Base-by-base conservation (phyloP, 2,888 invertebrate genomes). In the Sarcophaga rosellei region DNA sequence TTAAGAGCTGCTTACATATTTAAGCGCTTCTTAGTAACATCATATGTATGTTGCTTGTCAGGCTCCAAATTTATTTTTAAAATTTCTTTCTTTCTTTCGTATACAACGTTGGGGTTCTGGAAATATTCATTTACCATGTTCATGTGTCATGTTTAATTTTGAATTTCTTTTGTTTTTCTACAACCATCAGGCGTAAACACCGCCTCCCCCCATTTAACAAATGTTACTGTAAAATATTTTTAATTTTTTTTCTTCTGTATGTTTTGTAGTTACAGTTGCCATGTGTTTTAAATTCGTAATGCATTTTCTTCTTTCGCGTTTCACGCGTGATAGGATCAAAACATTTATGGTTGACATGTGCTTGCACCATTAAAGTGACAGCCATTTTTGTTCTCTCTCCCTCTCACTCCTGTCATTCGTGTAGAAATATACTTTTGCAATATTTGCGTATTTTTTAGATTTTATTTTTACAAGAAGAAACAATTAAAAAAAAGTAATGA, bases 361-460 rank as follows among this genome's bases (percentile, higher is more conserved):
- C 86, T 84, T 59, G 66, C 74, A 84, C 83, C 77, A 84, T 84
- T 86, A 78, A 84, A 81, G 77, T 78, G 83, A 84, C 86, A 84
- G 81, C 80, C 83, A 83, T 84, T 81, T 86, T 77, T 83, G 6
- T 53, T 0, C 53, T 53, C 53, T 53, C 12, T 83, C 23, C 3
- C 17, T 17, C 5, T 12, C 53, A 17, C 53, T 53, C 1, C 35
- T 47, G 47, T 53, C 53, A 15, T 53, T 53, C 4, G 2, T 4
- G 17, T 3, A 11, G 15, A 53, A 53, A 35, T 2, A 53, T 53
- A 53, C 17, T 53, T 53, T 53, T 53, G 12, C 53, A 53, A 53
- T 53, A 15, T 53, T 53, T 35, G 35, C 35, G 35, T 35, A 35
- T 10, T 35, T 10, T 10, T 35, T 8, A 35, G 35, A 35, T 35